A percentile compares a stretch with the other conserved stretches of the same genome.
phyloP scores from a whole-genome alignment of 2,888 invertebrate genomes.

The Steinernema hermaphroditum region DNA sequence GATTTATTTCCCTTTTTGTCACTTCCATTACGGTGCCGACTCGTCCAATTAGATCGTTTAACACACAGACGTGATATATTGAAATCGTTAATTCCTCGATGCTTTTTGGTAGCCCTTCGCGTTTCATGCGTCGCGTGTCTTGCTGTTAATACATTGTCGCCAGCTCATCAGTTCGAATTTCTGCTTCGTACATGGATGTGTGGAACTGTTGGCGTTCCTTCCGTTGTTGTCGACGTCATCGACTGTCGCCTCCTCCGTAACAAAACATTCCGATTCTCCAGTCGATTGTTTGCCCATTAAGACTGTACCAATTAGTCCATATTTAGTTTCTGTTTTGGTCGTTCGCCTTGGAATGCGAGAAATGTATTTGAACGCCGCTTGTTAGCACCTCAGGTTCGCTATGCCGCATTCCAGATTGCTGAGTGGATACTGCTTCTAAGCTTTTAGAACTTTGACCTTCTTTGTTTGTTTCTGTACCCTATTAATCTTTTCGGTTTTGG shows the following conservation, averaged over 20 bases:
- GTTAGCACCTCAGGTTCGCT: no score
- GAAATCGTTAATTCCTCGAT: constrained; percentile 14
- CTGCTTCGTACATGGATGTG: constrained; percentile 16
- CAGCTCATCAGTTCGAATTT: constrained; percentile 26
- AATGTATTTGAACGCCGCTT: no score
- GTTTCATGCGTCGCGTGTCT: background rate
- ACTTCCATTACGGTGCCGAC: background rate
- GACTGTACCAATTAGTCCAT: no score
- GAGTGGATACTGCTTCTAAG: no score
- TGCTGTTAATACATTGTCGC: background rate
- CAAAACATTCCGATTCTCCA: no score
- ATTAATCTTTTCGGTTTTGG: no score
- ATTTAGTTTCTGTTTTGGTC: no score
- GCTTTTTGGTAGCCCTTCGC: background rate
- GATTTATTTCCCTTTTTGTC: background rate
- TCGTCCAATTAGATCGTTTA: constrained; percentile 15
- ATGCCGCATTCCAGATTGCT: no score
- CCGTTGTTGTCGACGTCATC: background rate
- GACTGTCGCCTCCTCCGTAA: background rate
- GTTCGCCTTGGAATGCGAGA: no score
- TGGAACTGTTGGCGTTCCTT: background rate
- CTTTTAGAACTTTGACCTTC: no score
- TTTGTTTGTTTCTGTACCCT: no score
- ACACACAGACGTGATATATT: background rate
- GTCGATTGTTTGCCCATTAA: no score